Evolutionary conservation across 1,140 invertebrate species (phyloP), one percentile per base, ranked within the genome.

Genomic region (Sinonovacula constricta): DNA sequence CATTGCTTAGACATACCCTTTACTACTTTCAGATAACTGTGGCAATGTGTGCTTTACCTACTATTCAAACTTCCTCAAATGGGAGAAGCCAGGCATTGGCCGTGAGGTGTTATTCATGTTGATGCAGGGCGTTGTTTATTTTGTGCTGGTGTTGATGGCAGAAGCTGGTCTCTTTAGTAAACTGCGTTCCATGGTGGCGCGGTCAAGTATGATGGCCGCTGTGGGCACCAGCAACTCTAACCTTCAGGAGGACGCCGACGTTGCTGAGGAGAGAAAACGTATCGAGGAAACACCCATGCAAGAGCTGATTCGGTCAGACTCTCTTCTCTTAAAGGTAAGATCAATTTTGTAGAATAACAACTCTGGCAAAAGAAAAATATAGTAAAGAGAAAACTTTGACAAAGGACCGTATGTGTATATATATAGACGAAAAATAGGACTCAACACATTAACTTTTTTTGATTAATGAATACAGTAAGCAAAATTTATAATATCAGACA

Each of bases 71-170:
- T 92, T 89, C 79, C 87, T 93, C 30, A 87, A 85, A 0, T 92
- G 92, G 91, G 86, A 92, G 4, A 85, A 81, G n/a, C 89, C 91
- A 34, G 93, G 93, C 0, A 83, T 94, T 59, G 94, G 94, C 4
- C 90, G 92, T 62, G 91, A 93, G 80, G 76, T 94, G 3, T 31
- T 92, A 3, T 92, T 91, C 67, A 88, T 95, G 82, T 74, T 85
- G n/a, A 77, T 92, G 7, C 91, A 93, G 79, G 93, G 93, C 7
- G 63, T 92, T 22, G 65, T 93, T 0, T 93, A 91, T 81, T 93
- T 93, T 79, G 10, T 88, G 3, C 90, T 92, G 45, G 68, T 94
- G 1, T 24, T 91, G 0, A 7, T 91, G 7, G 84, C 92, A 15
- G 92, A 94, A 78, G 92, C 80, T 24, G 69, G 81, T 7, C 18